Base-by-base conservation (phyloP, 2,113 vertebrate species). In the Sitta europaea region DNA sequence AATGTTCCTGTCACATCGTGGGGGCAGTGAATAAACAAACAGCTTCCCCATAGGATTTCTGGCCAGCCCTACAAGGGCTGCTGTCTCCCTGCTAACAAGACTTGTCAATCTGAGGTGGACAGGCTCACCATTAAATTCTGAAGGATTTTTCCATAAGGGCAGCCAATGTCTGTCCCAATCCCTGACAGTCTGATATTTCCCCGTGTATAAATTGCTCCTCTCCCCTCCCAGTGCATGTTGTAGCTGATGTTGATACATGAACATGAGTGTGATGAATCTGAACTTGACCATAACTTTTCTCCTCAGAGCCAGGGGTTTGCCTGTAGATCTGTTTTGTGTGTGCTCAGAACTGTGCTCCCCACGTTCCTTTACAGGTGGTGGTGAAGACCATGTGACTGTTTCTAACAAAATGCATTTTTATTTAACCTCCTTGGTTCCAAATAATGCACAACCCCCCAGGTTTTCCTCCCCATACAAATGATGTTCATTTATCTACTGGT, bases 361-460 rank as follows among this genome's bases (percentile, higher is more conserved):
- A 40, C 2, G 2, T 57, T 93, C 93, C 88, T 92, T 96, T 94
- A 28, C 94, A 96, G 96, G 95, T 92, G 86, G 61, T 96, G 92
- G 48, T 75, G 86, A 85, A 91, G 76, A 89, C 51, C 23, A 1
- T 55, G 23, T 18, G 58, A 66, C 24, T 35, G 7, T 54, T 94
- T 61, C 79, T 91, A 74, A 81, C 59, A 83, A 77, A 88, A 84
- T 9, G 25, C 5, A 0, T 38, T 51, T 42, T 53, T 33, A 63
- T 33, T 43, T 71, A 61, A 84, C 25, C 36, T 84, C 47, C 9
- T 27, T 36, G 23, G 6, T 45, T 48, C 20, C 33, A 51, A 94
- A 88, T 63, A 76, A 14, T 0, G 1, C 43, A 36, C 14, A 65
- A 38, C 2, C 3, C 21, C 16, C 31, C 13, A 9, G 10, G 19